Conservation (phyloP, 2,888 invertebrate genomes). For the Drosophila dives region DNA sequence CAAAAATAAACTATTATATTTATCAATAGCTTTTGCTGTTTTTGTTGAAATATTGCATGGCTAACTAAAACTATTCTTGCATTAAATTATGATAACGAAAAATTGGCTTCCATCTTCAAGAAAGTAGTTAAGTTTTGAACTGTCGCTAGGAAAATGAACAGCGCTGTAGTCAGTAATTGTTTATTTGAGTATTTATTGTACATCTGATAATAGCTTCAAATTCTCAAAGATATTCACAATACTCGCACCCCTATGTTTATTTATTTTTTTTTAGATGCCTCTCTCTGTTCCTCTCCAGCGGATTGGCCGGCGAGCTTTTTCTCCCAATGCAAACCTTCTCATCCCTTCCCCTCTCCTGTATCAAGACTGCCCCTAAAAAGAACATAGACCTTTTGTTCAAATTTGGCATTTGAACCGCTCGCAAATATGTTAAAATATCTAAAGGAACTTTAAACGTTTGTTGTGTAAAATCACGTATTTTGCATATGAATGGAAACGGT, state of each 20-base stretch:
- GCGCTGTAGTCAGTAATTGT: conserved; percentile 21
- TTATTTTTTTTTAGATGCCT: not conserved
- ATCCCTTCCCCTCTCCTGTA: not conserved
- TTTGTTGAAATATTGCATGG: not conserved
- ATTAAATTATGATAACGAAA: not conserved
- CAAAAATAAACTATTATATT: not conserved
- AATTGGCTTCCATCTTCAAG: not conserved
- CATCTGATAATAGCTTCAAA: conserved; percentile 40
- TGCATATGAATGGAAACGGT: conserved; percentile 27
- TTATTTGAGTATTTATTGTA: conserved; percentile 36
- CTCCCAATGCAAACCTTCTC: conserved; percentile 12
- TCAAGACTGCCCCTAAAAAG: not conserved
- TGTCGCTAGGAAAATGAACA: conserved; percentile 13
- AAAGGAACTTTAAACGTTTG: conserved; percentile 24
- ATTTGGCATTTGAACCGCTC: conserved; percentile 15
- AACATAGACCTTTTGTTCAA: conserved; percentile 6
- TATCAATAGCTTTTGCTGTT: not conserved
- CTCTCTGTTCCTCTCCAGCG: not conserved
- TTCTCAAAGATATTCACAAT: conserved; percentile 15
- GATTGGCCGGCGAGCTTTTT: conserved; percentile 33
- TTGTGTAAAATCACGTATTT: conserved; percentile 15
- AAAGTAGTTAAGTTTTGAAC: not conserved
- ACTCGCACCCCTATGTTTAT: conserved; percentile 2
- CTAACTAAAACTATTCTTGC: not conserved
- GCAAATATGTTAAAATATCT: not conserved